Conservation (phyloP, 2,113 vertebrate genomes). For the Aspiorhynchus laticeps region DNA sequence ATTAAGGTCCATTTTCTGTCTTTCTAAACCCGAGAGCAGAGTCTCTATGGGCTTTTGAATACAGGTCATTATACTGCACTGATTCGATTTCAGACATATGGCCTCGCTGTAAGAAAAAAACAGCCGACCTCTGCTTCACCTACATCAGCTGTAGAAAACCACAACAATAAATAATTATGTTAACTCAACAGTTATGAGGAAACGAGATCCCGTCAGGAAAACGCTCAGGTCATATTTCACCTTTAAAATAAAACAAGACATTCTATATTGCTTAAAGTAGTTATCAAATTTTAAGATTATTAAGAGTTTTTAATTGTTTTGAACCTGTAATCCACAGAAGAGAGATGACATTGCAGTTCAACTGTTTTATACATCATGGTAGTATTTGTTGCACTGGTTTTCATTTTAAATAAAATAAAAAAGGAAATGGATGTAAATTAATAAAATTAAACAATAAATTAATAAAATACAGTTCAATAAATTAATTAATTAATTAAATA, state of each 20-base stretch:
- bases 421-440: too few species aligned
- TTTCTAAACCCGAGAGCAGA: background rate
- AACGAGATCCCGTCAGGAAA: background rate
- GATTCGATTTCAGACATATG: background rate
- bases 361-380: too few species aligned
- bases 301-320: too few species aligned
- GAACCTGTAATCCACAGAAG: too few species aligned
- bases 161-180: background rate
- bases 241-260: background rate
- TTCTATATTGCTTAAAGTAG: background rate
- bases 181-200: background rate
- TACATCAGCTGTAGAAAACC: background rate
- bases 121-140: background rate
- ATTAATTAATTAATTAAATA: too few species aligned
- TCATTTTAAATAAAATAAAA: too few species aligned
- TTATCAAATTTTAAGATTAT: too few species aligned
- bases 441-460: too few species aligned
- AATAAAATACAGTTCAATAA: too few species aligned
- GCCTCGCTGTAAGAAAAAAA: background rate
- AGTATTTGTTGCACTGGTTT: too few species aligned
- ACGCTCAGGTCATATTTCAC: background rate
- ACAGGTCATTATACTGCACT: background rate
- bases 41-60: background rate
- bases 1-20: constrained; percentile 1
- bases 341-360: too few species aligned